Base-by-base conservation (phyloP, 2,113 vertebrate genomes). In the Falcunculus frontatus region DNA sequence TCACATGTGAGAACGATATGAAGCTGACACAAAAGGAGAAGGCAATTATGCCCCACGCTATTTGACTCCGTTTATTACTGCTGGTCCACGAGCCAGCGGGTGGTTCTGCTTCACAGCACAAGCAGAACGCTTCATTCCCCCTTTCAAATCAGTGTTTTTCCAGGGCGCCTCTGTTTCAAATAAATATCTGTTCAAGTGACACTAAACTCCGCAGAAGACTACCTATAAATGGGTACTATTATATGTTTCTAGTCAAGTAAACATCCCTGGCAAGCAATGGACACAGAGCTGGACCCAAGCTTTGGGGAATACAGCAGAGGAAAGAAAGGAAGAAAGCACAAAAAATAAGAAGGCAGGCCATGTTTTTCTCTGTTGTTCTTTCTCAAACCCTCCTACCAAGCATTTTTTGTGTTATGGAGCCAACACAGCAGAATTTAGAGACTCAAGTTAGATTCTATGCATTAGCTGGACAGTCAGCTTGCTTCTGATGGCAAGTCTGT, bases 91-190 rank as follows among this genome's bases (percentile, higher is more conserved):
- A 94, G 86, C 88, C 90, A 93, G 86, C 37, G 10, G 64, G 69
- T 90, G 84, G 96, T 96, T 96, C 94, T 92, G 95, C 93, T 90
- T 86, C 89, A 84, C 11, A 90, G 89, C 72, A 46, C 88, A 90
- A 93, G 83, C 44, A 88, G 82, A 93, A 88, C 41, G 1, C 64
- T 88, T 67, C 50, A 13, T n/a, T 93, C 52, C 27, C 50, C 47
- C 44, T 70, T 67, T 63, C 56, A 59, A 56, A 84, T 10, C 16
- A 0, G 6, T 39, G 74, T 16, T 77, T 87, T 88, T 81, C 47
- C 79, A 93, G 55, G 32, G 47, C 32, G 56, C 32, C 49, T 74
- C 62, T 2, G 0, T 25, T 92, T 53, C 64, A 46, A 69, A 46
- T 13, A 46, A 69, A 16, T 69, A 70, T 4, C 47, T 62, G 56